Conservation (phyloP, 2,797 vertebrate species). For the Cephalopachus bancanus region DNA sequence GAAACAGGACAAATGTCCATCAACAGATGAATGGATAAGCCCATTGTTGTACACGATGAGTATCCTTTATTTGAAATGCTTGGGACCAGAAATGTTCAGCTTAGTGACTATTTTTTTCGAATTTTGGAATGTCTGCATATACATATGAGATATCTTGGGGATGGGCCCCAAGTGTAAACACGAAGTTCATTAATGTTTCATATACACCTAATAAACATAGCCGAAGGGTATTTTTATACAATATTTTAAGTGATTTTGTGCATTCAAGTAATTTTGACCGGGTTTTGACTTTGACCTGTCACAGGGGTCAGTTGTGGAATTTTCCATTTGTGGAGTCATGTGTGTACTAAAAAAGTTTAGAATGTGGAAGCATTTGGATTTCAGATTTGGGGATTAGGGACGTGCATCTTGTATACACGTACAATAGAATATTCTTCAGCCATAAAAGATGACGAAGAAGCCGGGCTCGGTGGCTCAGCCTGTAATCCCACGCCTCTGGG, state of each 20-base stretch:
- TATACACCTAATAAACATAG: neutral
- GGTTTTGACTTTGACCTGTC: neutral
- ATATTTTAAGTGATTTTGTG: neutral
- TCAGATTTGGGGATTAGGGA: neutral
- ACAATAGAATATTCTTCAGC: neutral
- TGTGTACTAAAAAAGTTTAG: neutral
- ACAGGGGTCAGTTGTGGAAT: neutral
- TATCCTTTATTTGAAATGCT: neutral
- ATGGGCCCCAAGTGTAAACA: neutral
- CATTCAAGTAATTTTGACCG: neutral
- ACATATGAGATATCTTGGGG: neutral
- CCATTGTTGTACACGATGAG: neutral
- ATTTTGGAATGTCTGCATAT: neutral
- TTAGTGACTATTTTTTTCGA: neutral
- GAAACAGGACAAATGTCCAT: neutral
- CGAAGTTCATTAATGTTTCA: neutral
- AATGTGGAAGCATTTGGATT: neutral
- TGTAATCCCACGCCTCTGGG: no score
- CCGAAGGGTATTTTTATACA: neutral
- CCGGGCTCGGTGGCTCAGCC: no score
- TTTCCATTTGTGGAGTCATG: neutral
- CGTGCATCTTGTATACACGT: neutral
- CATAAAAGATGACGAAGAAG: neutral
- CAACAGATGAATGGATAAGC: neutral
- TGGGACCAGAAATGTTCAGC: neutral